Evolutionary conservation across 1,140 invertebrate genomes (phyloP).

Genomic region (Microplitis mediator): DNA sequence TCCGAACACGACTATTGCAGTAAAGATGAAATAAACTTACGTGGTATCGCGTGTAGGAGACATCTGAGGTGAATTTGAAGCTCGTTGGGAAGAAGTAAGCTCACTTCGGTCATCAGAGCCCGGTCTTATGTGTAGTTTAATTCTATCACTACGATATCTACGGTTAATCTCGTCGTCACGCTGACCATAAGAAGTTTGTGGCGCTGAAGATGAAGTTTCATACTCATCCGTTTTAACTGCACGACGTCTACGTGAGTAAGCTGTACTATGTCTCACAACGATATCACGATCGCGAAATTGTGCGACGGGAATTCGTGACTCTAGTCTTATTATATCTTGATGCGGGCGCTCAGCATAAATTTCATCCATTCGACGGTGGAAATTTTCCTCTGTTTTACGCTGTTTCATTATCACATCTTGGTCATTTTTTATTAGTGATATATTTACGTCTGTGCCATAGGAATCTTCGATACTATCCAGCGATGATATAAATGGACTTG

Average conservation of each 20-base stretch:
- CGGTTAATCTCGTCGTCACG: not conserved
- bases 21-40: not conserved
- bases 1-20: too few species aligned
- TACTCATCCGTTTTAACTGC: conserved; percentile 27
- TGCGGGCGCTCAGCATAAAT: conserved; percentile 27
- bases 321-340: conserved; percentile 23
- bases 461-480: conserved; percentile 16
- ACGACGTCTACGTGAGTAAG: conserved; percentile 37
- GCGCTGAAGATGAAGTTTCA: conserved; percentile 14
- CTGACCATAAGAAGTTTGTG: conserved; percentile 9
- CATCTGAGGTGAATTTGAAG: not conserved
- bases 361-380: conserved; percentile 33
- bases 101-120: not conserved
- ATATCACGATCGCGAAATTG: conserved; percentile 34
- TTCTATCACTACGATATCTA: conserved; percentile 24
- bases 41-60: conserved; percentile 8
- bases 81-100: not conserved
- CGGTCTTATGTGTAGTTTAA: conserved; percentile 14
- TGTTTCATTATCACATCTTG: conserved; percentile 35
- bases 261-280: conserved; percentile 39
- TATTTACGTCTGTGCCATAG: not conserved
- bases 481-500: conserved; percentile 6
- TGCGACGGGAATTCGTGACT: conserved; percentile 44
- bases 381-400: conserved; percentile 33
- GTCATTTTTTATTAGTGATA: conserved; percentile 22